These are phyloP conservation scores for Lycia hirtaria DNA, from an alignment of 2,888 invertebrate genomes.

Conservation along the genomic window DNA sequence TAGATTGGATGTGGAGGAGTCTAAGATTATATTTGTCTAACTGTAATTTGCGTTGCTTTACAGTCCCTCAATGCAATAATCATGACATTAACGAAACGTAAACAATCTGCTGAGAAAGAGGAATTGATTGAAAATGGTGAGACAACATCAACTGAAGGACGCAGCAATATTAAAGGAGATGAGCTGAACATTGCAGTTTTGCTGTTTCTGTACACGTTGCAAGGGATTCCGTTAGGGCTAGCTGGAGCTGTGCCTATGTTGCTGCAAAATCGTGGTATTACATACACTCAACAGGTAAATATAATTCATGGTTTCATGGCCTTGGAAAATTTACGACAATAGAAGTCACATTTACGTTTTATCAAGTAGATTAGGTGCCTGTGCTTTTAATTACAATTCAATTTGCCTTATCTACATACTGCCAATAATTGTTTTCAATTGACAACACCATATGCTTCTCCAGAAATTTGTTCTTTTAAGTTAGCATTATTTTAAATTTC, in stretches of 20 bases:
- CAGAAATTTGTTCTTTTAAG: neutral
- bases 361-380: neutral
- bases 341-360: neutral
- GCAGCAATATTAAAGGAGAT: slow-evolving; percentile 89
- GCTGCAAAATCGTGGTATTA: slow-evolving; percentile 95
- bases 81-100: slow-evolving; percentile 77
- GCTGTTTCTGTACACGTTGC: slow-evolving; percentile 96
- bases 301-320: neutral
- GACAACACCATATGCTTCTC: neutral
- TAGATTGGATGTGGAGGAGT: slow-evolving; percentile 45
- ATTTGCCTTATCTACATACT: slow-evolving; percentile 12
- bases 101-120: slow-evolving; percentile 69
- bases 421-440: slow-evolving; percentile 2
- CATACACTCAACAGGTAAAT: slow-evolving; percentile 94
- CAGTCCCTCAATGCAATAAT: slow-evolving; percentile 67
- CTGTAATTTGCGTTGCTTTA: slow-evolving; percentile 41
- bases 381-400: neutral
- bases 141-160: slow-evolving; percentile 48
- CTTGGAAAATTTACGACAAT: slow-evolving; percentile 9
- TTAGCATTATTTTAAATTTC: neutral
- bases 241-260: slow-evolving; percentile 98
- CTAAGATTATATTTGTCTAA: slow-evolving; percentile 11
- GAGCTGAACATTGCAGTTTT: slow-evolving; percentile 93
- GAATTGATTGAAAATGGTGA: slow-evolving; percentile 78
- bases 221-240: slow-evolving; percentile 97